These are phyloP conservation scores for Solea solea DNA, from an alignment of 2,113 vertebrate genomes.

Conservation along the genomic window DNA sequence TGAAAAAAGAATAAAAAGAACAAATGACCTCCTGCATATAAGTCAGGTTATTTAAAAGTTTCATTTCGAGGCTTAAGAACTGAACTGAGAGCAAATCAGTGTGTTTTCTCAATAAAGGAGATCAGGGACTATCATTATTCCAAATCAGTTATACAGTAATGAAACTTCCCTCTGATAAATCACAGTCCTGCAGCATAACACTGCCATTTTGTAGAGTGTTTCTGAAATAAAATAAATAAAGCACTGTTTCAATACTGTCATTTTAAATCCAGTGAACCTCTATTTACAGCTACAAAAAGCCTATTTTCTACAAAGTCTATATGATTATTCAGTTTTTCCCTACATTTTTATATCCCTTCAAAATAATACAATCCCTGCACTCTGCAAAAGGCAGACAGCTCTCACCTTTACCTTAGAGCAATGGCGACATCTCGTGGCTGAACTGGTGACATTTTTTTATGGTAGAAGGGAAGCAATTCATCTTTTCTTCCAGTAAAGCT, in stretches of 20 bases:
- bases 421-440: constrained; percentile 49
- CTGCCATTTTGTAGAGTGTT: too few species aligned
- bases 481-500: too few species aligned
- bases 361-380: neutral
- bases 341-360: neutral
- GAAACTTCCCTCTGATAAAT: too few species aligned
- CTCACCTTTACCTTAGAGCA: neutral
- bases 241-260: too few species aligned
- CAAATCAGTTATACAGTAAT: too few species aligned
- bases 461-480: neutral
- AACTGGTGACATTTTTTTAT: neutral
- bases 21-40: neutral
- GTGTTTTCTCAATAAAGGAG: neutral
- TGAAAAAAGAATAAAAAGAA: neutral
- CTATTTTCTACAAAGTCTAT: too few species aligned
- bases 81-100: neutral
- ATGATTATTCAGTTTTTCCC: neutral
- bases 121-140: neutral
- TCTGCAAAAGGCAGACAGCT: too few species aligned
- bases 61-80: neutral
- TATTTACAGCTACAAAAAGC: too few species aligned
- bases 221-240: too few species aligned
- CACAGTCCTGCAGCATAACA: too few species aligned
- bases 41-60: neutral
- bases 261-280: too few species aligned